These are phyloP conservation scores for Phodopus roborovskii DNA, from an alignment of 2,113 vertebrate species.

Conservation along the genomic window DNA sequence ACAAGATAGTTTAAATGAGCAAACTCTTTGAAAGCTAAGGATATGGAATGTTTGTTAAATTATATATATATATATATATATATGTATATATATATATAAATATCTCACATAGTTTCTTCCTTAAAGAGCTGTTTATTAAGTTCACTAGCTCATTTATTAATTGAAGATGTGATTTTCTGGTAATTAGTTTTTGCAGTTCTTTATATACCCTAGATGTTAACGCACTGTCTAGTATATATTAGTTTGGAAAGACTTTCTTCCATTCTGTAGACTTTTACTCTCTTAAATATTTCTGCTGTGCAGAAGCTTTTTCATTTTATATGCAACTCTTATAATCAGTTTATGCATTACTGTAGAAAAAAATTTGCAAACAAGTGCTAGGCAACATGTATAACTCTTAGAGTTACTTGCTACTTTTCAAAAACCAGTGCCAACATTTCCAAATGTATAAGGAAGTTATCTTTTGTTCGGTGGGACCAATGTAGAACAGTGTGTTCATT, in stretches of 20 bases:
- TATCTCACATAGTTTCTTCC: background rate
- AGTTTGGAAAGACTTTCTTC: background rate
- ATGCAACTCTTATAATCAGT: background rate
- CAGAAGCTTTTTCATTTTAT: background rate
- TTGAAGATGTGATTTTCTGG: background rate
- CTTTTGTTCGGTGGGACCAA: background rate
- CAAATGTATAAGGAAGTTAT: background rate
- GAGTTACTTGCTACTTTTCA: background rate
- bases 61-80: background rate
- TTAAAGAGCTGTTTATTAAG: background rate
- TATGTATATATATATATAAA: background rate
- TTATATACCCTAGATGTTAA: background rate
- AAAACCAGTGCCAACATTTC: background rate
- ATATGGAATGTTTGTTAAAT: background rate
- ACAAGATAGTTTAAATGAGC: conserved; percentile 29
- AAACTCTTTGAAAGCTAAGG: background rate
- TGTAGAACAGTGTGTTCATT: background rate
- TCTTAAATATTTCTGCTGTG: background rate
- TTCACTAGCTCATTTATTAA: background rate
- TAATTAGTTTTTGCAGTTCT: background rate
- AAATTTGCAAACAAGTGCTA: conserved; percentile 10
- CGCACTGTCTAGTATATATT: background rate
- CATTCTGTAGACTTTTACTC: background rate
- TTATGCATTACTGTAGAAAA: background rate
- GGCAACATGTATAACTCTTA: background rate